phyloP scores from a whole-genome alignment of 2,113 vertebrate genomes.

The Ptychochromis oligacanthus region DNA sequence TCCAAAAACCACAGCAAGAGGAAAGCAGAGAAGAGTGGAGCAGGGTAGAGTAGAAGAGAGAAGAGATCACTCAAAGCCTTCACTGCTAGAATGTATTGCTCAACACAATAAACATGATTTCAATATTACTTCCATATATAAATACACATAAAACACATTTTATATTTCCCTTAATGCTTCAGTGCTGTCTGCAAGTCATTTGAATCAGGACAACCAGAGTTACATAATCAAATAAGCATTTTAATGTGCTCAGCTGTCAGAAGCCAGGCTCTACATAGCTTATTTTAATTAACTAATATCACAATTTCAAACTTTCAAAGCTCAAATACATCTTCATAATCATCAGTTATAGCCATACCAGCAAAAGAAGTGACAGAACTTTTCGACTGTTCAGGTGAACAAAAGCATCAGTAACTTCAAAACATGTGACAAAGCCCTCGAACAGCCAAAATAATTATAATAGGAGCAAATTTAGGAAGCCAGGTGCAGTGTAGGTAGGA shows the following conservation, averaged over 20 bases:
- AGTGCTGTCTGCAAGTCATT: constrained; percentile 7
- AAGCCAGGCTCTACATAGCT: background rate
- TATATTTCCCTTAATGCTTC: constrained; percentile 4
- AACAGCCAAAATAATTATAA: background rate
- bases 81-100: constrained; percentile 9
- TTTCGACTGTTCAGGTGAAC: background rate
- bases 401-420: background rate
- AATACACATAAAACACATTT: constrained; percentile 1
- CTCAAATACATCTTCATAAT: background rate
- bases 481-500: background rate
- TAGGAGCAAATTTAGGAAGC: background rate
- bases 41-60: background rate
- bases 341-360: background rate
- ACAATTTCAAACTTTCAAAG: background rate
- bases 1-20: constrained; percentile 45
- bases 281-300: background rate
- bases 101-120: constrained; percentile 10
- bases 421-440: background rate
- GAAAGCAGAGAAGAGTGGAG: background rate
- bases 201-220: background rate
- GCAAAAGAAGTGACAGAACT: background rate
- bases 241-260: background rate
- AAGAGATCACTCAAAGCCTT: background rate
- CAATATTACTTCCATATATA: background rate
- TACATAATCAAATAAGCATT: constrained; percentile 4